Evolutionary conservation across 2,113 vertebrate species (phyloP).

Genomic region (Puffinus mauretanicus): DNA sequence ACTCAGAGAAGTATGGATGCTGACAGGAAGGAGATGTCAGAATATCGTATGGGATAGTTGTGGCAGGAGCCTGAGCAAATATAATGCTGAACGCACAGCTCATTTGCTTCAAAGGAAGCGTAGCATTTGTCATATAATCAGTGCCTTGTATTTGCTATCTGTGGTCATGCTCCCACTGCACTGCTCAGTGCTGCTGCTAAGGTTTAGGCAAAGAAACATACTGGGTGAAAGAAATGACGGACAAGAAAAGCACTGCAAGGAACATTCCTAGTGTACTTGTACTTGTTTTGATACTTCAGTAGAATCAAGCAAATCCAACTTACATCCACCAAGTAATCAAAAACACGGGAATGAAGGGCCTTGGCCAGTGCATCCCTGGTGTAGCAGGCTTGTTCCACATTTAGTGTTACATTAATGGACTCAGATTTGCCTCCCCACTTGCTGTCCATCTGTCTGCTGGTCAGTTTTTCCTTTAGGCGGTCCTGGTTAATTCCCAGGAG

Average conservation of each 20-base stretch:
- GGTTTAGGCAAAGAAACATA: not conserved
- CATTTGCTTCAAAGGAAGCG: not conserved
- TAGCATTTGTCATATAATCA: not conserved
- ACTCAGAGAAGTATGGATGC: not conserved
- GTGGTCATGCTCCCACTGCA: not conserved
- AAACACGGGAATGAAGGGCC: constrained; percentile 90
- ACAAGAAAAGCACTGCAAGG: not conserved
- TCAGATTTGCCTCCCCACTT: constrained; percentile 94
- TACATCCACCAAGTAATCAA: constrained; percentile 96
- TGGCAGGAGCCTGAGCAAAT: not conserved
- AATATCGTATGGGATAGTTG: rapidly evolving
- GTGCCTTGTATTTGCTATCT: not conserved
- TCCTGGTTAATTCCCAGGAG: constrained; percentile 92
- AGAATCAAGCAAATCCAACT: constrained; percentile 11
- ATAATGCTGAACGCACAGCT: not conserved
- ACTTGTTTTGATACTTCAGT: not conserved
- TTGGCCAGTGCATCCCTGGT: constrained; percentile 96
- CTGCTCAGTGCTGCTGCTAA: not conserved
- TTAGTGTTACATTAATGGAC: constrained; percentile 93
- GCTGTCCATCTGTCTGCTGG: constrained; percentile 98
- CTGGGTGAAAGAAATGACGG: not conserved
- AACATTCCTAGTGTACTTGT: not conserved
- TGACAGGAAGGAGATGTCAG: not conserved
- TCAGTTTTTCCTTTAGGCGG: constrained; percentile 93
- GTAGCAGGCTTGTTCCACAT: constrained; percentile 96